Conservation (phyloP, 2,888 invertebrate species). For the Dasysyrphus albostriatus region DNA sequence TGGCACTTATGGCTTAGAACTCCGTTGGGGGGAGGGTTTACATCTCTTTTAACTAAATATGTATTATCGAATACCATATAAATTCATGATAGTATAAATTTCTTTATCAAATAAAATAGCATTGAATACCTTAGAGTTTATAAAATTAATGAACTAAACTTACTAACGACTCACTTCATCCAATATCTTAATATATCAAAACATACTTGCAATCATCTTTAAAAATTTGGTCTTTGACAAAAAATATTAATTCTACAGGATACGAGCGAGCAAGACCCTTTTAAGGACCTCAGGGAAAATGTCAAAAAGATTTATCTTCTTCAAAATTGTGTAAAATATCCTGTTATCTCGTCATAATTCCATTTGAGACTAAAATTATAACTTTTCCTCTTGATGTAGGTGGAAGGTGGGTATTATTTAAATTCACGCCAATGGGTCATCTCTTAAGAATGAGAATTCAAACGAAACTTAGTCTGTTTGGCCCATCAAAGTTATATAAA, state of each 20-base stretch:
- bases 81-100: background rate
- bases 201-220: background rate
- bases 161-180: background rate
- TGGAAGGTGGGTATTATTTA: slow-evolving; percentile 30
- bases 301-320: slow-evolving; percentile 23
- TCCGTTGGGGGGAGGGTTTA: no score
- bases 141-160: slow-evolving; percentile 4
- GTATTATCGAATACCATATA: no score
- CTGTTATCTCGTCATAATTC: slow-evolving; percentile 29
- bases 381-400: slow-evolving; percentile 1
- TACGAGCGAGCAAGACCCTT: background rate
- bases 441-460: slow-evolving; percentile 26
- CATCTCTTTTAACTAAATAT: no score
- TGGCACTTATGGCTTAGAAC: no score
- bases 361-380: slow-evolving; percentile 36
- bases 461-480: slow-evolving; percentile 18
- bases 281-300: background rate
- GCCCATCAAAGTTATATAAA: slow-evolving; percentile 1
- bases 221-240: background rate
- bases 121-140: background rate
- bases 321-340: slow-evolving; percentile 32
- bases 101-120: background rate
- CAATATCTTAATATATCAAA: background rate
- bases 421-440: slow-evolving; percentile 40
- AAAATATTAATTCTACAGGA: background rate